A percentile compares a stretch with the other conserved stretches of the same genome.
These are phyloP conservation scores for Hiodon tergisus DNA, from an alignment of 2,113 vertebrate species.

Conservation along the genomic window DNA sequence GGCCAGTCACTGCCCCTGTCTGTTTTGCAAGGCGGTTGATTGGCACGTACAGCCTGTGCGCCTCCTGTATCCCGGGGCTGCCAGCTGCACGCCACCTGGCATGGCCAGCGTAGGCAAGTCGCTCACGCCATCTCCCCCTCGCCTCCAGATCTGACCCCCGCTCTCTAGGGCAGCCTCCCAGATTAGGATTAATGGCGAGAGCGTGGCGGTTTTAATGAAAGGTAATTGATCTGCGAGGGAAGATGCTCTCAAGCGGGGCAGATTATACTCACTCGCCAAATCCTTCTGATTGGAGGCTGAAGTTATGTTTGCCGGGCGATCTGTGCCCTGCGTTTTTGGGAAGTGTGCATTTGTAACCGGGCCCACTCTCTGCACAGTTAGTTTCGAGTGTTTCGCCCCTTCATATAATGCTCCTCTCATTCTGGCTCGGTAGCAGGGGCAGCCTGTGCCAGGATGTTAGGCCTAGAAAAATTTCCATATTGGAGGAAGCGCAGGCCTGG, in stretches of 20 bases:
- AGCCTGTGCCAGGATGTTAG: background rate
- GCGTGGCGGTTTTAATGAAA: constrained; percentile 50
- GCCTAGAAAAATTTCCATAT: constrained; percentile 23
- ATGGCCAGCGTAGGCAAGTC: too few relatives aligned
- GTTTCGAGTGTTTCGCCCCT: background rate
- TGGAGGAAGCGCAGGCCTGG: constrained; percentile 30
- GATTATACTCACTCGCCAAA: constrained; percentile 11
- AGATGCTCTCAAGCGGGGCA: constrained; percentile 22
- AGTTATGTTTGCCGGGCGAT: too few relatives aligned
- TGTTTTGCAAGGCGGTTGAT: too few relatives aligned
- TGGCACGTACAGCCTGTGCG: too few relatives aligned
- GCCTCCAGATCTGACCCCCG: background rate
- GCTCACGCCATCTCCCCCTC: background rate
- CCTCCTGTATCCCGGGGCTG: background rate
- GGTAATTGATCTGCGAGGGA: constrained; percentile 52
- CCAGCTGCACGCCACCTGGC: background rate
- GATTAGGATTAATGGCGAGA: constrained; percentile 54
- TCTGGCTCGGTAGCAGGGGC: constrained; percentile 13
- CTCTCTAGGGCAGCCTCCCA: background rate
- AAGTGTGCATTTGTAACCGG: background rate
- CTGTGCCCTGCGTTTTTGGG: too few relatives aligned
- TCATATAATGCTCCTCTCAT: background rate
- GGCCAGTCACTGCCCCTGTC: too few relatives aligned
- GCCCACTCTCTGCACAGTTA: too few relatives aligned
- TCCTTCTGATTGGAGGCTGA: background rate